These are phyloP conservation scores for Menidia menidia DNA, from an alignment of 2,797 vertebrate species.

Conservation along the genomic window DNA sequence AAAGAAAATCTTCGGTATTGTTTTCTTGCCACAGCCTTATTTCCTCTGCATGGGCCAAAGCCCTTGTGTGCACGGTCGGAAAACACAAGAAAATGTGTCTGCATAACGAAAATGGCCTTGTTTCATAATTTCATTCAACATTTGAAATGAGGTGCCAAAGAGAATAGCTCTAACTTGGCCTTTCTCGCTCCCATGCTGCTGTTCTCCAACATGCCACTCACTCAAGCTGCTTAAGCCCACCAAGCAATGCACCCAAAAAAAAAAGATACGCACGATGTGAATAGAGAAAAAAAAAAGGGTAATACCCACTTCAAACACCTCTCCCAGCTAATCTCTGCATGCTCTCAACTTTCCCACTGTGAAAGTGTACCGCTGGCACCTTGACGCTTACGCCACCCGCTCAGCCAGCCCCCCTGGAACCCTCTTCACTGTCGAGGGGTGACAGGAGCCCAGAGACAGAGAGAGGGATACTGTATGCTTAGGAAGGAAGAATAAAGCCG, in stretches of 20 bases:
- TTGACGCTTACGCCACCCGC: slow-evolving; percentile 51
- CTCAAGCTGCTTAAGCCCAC: slow-evolving; percentile 30
- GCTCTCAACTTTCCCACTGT: slow-evolving; percentile 61
- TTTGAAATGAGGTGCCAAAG: slow-evolving; percentile 8
- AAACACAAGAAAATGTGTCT: not conserved
- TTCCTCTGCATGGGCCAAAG: not conserved
- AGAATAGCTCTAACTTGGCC: slow-evolving; percentile 13
- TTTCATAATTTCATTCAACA: slow-evolving; percentile 19
- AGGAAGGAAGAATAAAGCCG: slow-evolving; percentile 5
- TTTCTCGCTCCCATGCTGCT: slow-evolving; percentile 9
- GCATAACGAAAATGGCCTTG: slow-evolving; percentile 2
- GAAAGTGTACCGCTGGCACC: slow-evolving; percentile 54
- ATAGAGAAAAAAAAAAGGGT: slow-evolving; percentile 51
- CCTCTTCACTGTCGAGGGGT: slow-evolving; percentile 46
- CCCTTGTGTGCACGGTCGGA: not conserved
- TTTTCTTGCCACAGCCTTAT: too few species aligned
- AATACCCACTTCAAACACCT: slow-evolving; percentile 71
- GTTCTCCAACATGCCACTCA: slow-evolving; percentile 25
- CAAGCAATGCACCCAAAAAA: slow-evolving; percentile 48
- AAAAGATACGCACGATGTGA: slow-evolving; percentile 61
- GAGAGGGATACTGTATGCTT: slow-evolving; percentile 40
- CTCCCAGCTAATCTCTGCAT: slow-evolving; percentile 67
- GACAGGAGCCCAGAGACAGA: slow-evolving; percentile 26
- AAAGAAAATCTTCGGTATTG: too few species aligned
- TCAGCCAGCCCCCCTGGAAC: slow-evolving; percentile 44